Evolutionary conservation across 2,888 invertebrate genomes (phyloP).

Genomic region (Hemaris fuciformis): DNA sequence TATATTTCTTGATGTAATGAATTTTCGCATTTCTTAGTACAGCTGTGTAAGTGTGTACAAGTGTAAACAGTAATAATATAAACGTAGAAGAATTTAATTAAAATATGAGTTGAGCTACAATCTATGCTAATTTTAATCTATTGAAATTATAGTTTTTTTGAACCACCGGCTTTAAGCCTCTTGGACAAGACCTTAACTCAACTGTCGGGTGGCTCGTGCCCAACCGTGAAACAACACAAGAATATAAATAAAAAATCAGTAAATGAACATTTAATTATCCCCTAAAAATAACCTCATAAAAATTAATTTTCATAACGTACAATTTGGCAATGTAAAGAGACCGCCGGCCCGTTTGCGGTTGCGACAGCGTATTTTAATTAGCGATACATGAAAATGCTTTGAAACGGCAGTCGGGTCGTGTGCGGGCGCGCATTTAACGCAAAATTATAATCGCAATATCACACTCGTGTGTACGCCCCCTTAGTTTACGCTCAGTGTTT

Average conservation of each 20-base stretch:
- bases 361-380: conserved; percentile 79
- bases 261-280: conserved; percentile 15
- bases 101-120: too few species aligned
- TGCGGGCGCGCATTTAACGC: conserved; percentile 49
- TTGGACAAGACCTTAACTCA: too few species aligned
- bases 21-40: too few species aligned
- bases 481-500: conserved; percentile 49
- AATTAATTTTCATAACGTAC: conserved; percentile 62
- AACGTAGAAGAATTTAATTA: too few species aligned
- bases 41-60: too few species aligned
- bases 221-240: too few species aligned
- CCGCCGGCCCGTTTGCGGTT: conserved; percentile 55
- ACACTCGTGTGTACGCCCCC: conserved; percentile 49
- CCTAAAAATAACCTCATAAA: conserved; percentile 38
- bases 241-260: conserved; percentile 15
- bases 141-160: too few species aligned
- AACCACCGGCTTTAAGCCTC: too few species aligned
- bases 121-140: too few species aligned
- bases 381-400: conserved; percentile 79
- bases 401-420: conserved; percentile 52
- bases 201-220: too few species aligned
- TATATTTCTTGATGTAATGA: too few species aligned
- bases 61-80: too few species aligned
- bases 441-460: conserved; percentile 66
- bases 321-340: conserved; percentile 46